Percentiles rank a stretch among this genome's conserved stretches.
phyloP scores from a whole-genome alignment of 2,888 invertebrate genomes.

The Heliconius aoede region DNA sequence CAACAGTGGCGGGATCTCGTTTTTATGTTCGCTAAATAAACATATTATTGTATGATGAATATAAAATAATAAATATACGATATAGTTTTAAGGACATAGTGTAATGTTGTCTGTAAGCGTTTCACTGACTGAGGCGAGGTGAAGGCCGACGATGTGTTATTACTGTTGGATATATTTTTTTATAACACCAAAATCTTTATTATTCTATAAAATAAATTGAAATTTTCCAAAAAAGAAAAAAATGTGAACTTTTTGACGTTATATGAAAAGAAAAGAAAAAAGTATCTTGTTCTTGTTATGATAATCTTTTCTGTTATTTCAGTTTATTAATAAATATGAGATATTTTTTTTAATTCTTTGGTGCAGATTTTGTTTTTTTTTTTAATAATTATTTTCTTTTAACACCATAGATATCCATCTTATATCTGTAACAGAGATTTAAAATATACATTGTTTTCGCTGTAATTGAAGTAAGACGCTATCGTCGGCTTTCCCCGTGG shows the following conservation, averaged over 20 bases:
- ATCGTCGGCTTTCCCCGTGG: slow-evolving; percentile 3
- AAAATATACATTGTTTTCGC: neutral
- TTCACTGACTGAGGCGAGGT: slow-evolving; percentile 60
- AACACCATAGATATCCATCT: neutral
- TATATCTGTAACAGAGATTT: slow-evolving; percentile 11
- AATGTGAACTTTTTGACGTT: no score
- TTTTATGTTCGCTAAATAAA: slow-evolving; percentile 69
- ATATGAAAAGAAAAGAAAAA: neutral
- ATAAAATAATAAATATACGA: slow-evolving; percentile 73
- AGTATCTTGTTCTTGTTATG: neutral
- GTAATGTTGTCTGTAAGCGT: slow-evolving; percentile 71
- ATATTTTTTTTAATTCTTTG: slow-evolving; percentile 1
- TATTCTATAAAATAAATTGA: no score
- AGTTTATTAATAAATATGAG: neutral
- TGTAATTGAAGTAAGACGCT: neutral
- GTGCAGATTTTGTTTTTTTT: neutral
- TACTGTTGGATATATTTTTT: neutral
- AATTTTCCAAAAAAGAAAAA: no score
- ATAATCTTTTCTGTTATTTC: neutral
- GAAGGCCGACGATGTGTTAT: slow-evolving; percentile 46
- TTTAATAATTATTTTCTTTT: neutral
- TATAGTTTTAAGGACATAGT: slow-evolving; percentile 71
- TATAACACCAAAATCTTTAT: neutral
- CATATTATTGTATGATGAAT: slow-evolving; percentile 71
- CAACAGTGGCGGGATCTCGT: slow-evolving; percentile 74